Percentiles rank a stretch among this genome's conserved stretches.
Evolutionary conservation across 2,888 invertebrate species (phyloP).

Genomic region (Microctonus brassicae): DNA sequence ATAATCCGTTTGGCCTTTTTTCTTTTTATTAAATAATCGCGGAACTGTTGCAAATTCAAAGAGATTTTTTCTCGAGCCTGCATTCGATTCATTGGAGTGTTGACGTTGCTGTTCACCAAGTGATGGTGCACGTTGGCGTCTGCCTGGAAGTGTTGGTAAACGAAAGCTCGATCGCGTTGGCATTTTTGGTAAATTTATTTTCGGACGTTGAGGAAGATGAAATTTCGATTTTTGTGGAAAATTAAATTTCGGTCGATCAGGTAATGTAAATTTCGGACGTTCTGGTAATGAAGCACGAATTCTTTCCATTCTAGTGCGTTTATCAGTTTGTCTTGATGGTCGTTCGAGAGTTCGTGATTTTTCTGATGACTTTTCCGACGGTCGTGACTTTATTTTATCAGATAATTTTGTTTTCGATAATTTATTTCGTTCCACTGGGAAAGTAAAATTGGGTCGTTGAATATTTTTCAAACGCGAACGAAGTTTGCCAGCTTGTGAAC

Average conservation of each 20-base stretch:
- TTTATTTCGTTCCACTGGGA: conserved; percentile 63
- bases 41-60: conserved; percentile 86
- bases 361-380: conserved; percentile 40
- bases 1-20: conserved; percentile 62
- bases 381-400: conserved; percentile 50
- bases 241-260: conserved; percentile 72
- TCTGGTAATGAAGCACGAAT: conserved; percentile 77
- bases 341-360: conserved; percentile 36
- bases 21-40: conserved; percentile 73
- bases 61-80: conserved; percentile 73
- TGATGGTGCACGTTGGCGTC: conserved; percentile 45
- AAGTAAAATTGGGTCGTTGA: conserved; percentile 73
- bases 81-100: conserved; percentile 72
- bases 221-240: conserved; percentile 71
- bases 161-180: conserved; percentile 70
- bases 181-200: conserved; percentile 72
- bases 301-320: conserved; percentile 71
- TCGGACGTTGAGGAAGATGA: conserved; percentile 74
- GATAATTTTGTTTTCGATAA: conserved; percentile 63
- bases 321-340: conserved; percentile 46
- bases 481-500: conserved; percentile 80
- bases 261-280: conserved; percentile 75
- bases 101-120: conserved; percentile 63
- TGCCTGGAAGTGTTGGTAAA: conserved; percentile 60
- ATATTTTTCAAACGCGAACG: conserved; percentile 78